Evolutionary conservation across 2,113 vertebrate genomes (phyloP).

Genomic region (Zapus hudsonius): DNA sequence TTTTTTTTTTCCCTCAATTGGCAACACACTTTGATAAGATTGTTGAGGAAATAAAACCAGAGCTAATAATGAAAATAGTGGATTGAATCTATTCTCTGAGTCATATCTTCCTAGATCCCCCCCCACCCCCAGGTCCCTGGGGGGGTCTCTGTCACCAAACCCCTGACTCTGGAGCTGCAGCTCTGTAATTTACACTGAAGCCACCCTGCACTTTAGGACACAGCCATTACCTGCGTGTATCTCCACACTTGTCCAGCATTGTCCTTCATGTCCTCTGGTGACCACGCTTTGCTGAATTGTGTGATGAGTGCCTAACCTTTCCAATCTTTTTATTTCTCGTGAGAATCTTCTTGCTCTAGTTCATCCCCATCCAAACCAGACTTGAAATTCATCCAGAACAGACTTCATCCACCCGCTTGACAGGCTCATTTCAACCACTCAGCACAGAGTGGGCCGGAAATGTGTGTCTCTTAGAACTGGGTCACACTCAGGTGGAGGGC

Average conservation of each 20-base stretch:
- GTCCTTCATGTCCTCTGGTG: background rate
- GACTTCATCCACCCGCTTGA: too few relatives aligned
- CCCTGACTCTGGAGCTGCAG: too few relatives aligned
- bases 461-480: too few relatives aligned
- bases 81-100: background rate
- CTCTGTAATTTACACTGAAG: background rate
- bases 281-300: background rate
- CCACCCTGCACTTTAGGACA: background rate
- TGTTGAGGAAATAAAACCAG: background rate
- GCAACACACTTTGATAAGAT: background rate
- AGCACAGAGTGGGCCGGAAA: background rate
- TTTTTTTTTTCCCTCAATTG: background rate
- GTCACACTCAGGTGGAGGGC: background rate
- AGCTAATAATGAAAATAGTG: background rate
- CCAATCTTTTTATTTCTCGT: background rate
- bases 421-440: background rate
- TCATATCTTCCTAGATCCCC: background rate
- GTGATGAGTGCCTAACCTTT: too few relatives aligned
- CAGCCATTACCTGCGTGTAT: background rate
- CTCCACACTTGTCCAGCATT: background rate
- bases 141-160: too few relatives aligned
- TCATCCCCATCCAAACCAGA: background rate
- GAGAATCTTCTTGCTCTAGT: background rate
- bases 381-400: background rate
- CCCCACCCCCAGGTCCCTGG: too few relatives aligned